phyloP scores from a whole-genome alignment of 2,113 vertebrate species.

The Saccopteryx leptura region DNA sequence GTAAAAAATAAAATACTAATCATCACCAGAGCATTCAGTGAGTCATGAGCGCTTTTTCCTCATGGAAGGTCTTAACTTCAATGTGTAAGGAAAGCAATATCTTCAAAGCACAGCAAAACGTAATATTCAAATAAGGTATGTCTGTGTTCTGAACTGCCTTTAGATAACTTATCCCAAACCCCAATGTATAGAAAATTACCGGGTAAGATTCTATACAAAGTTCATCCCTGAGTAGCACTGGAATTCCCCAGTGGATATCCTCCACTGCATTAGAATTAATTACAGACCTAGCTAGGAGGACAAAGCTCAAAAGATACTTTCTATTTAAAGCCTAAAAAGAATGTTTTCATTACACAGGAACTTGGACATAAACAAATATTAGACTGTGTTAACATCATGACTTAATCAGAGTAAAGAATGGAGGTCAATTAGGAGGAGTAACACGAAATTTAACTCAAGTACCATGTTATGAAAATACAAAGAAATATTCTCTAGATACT shows the following conservation, averaged over 20 bases:
- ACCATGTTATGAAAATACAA: not conserved
- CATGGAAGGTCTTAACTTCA: not conserved
- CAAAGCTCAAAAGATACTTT: not conserved
- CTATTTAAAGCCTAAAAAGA: not conserved
- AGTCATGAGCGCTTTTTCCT: not conserved
- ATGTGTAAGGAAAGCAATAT: not conserved
- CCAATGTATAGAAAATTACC: not conserved
- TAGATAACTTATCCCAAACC: not conserved
- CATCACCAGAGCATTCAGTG: not conserved
- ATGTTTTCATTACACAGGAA: not conserved
- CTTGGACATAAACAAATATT: not conserved
- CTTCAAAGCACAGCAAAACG: not conserved
- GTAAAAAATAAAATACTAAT: not conserved
- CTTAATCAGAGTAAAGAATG: not conserved
- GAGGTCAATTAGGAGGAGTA: not conserved
- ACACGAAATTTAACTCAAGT: not conserved
- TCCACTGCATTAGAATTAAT: not conserved
- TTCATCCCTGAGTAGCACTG: not conserved
- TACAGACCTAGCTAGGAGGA: not conserved
- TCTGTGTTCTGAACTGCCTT: not conserved
- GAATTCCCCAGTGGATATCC: not conserved
- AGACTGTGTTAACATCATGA: not conserved
- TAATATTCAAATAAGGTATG: not conserved
- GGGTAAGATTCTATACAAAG: not conserved
- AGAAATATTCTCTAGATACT: not conserved